Conservation (phyloP, 92 coral and sea anemone genomes). For the Desmophyllum pertusum region DNA sequence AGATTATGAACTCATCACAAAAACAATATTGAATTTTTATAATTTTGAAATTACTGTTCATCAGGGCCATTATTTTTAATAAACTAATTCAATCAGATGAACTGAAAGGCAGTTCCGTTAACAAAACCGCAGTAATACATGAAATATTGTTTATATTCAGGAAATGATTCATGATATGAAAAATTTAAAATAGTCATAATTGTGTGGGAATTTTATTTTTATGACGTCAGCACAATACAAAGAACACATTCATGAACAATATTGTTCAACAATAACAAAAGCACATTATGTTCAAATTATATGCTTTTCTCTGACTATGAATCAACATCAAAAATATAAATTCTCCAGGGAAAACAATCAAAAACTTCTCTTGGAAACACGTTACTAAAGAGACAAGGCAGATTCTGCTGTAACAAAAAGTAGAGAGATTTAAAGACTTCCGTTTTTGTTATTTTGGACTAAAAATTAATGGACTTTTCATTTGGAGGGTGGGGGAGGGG, state of each 20-base stretch:
- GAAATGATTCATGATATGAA: not conserved
- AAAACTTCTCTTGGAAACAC: not conserved
- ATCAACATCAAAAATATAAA: not conserved
- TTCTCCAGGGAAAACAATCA: not conserved
- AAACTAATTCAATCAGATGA: too few species aligned
- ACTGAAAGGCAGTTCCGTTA: too few species aligned
- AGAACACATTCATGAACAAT: slow-evolving; percentile 34
- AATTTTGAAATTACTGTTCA: too few species aligned
- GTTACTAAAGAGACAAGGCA: not conserved
- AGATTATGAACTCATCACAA: too few species aligned
- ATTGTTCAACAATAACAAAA: not conserved
- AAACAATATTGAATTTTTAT: too few species aligned
- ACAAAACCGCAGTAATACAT: too few species aligned
- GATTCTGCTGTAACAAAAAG: not conserved
- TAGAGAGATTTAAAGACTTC: not conserved
- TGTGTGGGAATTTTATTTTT: slow-evolving; percentile 12
- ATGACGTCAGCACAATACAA: slow-evolving; percentile 13
- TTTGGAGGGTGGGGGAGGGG: not conserved
- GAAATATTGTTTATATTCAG: not conserved
- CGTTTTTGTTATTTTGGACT: not conserved
- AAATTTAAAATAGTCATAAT: not conserved
- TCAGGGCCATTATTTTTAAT: too few species aligned
- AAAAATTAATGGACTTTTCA: too few species aligned
- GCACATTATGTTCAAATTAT: not conserved
- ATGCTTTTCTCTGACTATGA: not conserved